These are phyloP conservation scores for Parambassis ranga DNA, from an alignment of 2,797 vertebrate genomes.

Conservation along the genomic window DNA sequence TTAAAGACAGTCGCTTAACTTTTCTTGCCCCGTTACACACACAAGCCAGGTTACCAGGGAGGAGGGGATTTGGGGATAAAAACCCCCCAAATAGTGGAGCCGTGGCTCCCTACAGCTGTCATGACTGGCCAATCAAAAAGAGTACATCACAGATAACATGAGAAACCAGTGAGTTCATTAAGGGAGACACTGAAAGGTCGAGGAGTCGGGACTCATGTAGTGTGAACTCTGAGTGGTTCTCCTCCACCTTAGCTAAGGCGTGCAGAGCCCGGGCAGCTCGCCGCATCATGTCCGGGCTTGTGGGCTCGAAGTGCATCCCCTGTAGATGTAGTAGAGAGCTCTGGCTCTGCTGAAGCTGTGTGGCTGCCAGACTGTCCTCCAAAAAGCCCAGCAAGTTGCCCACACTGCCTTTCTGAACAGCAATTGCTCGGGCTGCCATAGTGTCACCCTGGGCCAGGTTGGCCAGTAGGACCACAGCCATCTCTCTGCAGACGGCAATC, in stretches of 20 bases:
- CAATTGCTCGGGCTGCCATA: conserved; percentile 91
- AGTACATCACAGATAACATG: conserved; percentile 99
- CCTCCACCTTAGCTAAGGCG: conserved; percentile 97
- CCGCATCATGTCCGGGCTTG: conserved; percentile 99
- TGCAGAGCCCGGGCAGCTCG: conserved; percentile 96
- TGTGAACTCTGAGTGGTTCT: conserved; percentile 99
- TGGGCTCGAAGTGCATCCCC: conserved; percentile 95
- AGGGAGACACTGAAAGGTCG: conserved; percentile 97
- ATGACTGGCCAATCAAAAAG: conserved; percentile 99
- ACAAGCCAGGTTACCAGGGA: conserved; percentile 80
- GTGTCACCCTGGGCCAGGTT: conserved; percentile 97
- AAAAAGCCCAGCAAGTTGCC: conserved; percentile 97
- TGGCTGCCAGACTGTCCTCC: conserved; percentile 98
- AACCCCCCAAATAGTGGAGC: conserved; percentile 80
- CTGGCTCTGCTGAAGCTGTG: conserved; percentile 98
- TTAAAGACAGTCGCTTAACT: conserved; percentile 95
- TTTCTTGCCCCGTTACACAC: conserved; percentile 93
- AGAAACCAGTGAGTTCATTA: conserved; percentile 99
- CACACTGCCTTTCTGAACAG: conserved; percentile 97
- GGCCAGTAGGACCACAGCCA: conserved; percentile 97
- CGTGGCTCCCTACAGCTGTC: conserved; percentile 97
- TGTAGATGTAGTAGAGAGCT: conserved; percentile 94
- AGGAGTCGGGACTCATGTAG: conserved; percentile 98
- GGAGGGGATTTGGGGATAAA: conserved; percentile 54
- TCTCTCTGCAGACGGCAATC: conserved; percentile 97